A percentile compares a stretch with the other conserved stretches of the same genome.
phyloP scores from a whole-genome alignment of 2,113 vertebrate genomes.

The Perca schrenkii region DNA sequence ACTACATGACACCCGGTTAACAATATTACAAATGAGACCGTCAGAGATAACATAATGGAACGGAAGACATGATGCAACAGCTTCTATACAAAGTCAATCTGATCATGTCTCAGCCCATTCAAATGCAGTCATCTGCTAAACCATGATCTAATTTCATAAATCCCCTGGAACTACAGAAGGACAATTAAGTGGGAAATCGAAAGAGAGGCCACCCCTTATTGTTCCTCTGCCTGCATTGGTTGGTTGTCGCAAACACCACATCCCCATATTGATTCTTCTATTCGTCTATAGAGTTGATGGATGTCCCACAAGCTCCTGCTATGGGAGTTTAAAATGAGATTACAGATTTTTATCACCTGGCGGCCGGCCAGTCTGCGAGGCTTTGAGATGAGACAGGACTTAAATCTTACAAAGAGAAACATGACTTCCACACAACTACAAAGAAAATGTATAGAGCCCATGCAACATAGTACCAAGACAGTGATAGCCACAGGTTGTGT shows the following conservation, averaged over 20 bases:
- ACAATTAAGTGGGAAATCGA: slow-evolving; percentile 73
- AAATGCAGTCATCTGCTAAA: slow-evolving; percentile 62
- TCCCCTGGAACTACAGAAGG: slow-evolving; percentile 63
- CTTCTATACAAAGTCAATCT: slow-evolving; percentile 45
- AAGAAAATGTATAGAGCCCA: slow-evolving; percentile 7
- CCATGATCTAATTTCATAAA: slow-evolving; percentile 72
- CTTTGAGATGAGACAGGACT: slow-evolving; percentile 65
- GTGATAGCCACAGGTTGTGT: background rate
- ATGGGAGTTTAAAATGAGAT: slow-evolving; percentile 80
- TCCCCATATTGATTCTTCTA: slow-evolving; percentile 74
- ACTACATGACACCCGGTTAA: slow-evolving; percentile 39
- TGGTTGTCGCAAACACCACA: slow-evolving; percentile 62
- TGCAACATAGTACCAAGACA: background rate
- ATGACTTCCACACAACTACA: slow-evolving; percentile 44
- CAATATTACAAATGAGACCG: slow-evolving; percentile 58
- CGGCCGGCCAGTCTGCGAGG: slow-evolving; percentile 55
- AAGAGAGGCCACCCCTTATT: slow-evolving; percentile 59
- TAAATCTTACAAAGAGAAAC: slow-evolving; percentile 73
- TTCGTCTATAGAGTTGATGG: slow-evolving; percentile 73
- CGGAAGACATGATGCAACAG: slow-evolving; percentile 28
- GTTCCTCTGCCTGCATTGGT: slow-evolving; percentile 50
- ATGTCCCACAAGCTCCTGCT: slow-evolving; percentile 71
- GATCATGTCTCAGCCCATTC: slow-evolving; percentile 52
- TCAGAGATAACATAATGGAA: slow-evolving; percentile 55
- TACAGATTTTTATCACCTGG: slow-evolving; percentile 82